These are phyloP conservation scores for Eucera pruinosa DNA, from an alignment of 2,888 invertebrate species.

Conservation along the genomic window DNA sequence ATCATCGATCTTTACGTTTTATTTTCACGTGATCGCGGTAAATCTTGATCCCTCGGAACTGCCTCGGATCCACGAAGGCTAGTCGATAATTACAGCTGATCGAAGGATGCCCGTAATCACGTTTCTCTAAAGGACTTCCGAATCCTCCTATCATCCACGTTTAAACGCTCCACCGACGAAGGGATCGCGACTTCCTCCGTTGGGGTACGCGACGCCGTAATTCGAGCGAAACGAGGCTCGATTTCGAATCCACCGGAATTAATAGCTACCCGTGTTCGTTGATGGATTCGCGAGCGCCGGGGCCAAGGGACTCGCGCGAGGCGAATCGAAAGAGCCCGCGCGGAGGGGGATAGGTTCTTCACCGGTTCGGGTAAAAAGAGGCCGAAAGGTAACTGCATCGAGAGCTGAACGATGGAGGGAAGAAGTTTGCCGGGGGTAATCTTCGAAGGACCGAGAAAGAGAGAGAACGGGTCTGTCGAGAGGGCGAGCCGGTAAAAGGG, in stretches of 20 bases:
- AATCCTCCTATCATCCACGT: too few species aligned
- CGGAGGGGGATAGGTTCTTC: neutral
- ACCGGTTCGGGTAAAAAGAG: conserved; percentile 35
- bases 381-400: conserved; percentile 40
- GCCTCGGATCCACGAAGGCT: neutral
- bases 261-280: conserved; percentile 50
- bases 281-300: conserved; percentile 36
- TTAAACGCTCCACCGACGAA: neutral
- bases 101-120: too few species aligned
- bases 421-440: conserved; percentile 40
- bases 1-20: neutral
- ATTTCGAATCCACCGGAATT: conserved; percentile 39
- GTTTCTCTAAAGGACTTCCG: neutral
- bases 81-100: conserved; percentile 2
- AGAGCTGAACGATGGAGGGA: conserved; percentile 4
- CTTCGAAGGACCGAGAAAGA: conserved; percentile 22
- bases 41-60: neutral
- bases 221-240: conserved; percentile 32
- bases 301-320: conserved; percentile 18
- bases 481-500: neutral
- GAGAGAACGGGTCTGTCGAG: conserved; percentile 4
- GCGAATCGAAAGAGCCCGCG: conserved; percentile 24
- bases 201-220: neutral
- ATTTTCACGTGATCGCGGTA: neutral
- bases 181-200: neutral